A percentile compares a stretch with the other conserved stretches of the same genome.
phyloP scores from a whole-genome alignment of 2,888 invertebrate genomes.

The Argyra leucocephala region DNA sequence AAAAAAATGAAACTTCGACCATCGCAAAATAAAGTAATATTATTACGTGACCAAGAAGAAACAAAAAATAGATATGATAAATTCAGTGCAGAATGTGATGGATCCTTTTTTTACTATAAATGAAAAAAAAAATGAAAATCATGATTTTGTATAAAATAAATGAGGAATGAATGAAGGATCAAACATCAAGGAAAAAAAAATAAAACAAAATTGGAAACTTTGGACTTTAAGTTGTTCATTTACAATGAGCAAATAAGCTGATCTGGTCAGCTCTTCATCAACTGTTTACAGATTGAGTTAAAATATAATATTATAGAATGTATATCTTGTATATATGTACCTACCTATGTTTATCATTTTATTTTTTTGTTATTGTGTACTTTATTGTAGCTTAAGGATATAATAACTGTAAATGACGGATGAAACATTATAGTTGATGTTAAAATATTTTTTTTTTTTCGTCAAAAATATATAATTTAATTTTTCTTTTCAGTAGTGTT shows the following conservation, averaged over 20 bases:
- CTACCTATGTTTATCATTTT: too few species aligned
- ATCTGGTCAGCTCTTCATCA: not conserved
- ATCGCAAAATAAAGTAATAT: not conserved
- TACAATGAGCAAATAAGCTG: not conserved
- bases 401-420: conserved; percentile 6
- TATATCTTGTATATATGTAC: too few species aligned
- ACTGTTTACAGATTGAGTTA: not conserved
- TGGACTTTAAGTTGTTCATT: not conserved
- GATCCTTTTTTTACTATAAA: not conserved
- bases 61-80: not conserved
- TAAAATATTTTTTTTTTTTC: not conserved
- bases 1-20: not conserved
- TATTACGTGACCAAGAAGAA: not conserved
- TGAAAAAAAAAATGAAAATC: not conserved
- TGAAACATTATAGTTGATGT: not conserved
- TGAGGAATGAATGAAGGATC: too few species aligned
- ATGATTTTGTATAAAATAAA: too few species aligned
- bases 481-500: not conserved
- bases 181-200: not conserved
- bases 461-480: not conserved
- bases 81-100: not conserved
- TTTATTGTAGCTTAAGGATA: not conserved
- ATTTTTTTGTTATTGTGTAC: not conserved
- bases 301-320: too few species aligned
- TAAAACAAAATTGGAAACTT: not conserved